These are phyloP conservation scores for Squalus acanthias DNA, from an alignment of 2,797 vertebrate species.

Conservation along the genomic window DNA sequence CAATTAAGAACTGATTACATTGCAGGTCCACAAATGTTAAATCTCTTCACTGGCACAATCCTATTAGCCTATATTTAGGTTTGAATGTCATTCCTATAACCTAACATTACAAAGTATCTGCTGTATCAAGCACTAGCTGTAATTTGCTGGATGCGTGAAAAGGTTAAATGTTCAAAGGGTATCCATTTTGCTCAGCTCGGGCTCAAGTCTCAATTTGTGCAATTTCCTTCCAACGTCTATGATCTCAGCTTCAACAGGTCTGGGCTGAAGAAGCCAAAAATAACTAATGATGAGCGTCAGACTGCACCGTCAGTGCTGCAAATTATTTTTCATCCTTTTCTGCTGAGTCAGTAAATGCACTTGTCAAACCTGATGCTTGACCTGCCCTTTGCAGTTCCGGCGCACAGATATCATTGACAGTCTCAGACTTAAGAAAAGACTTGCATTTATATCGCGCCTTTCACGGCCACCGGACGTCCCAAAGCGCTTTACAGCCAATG, in stretches of 20 bases:
- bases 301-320: not conserved
- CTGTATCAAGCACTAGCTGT: not conserved
- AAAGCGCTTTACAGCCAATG: too few relatives aligned
- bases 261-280: not conserved
- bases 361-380: not conserved
- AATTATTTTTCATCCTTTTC: not conserved
- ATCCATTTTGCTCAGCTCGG: not conserved
- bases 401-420: not conserved
- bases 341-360: not conserved
- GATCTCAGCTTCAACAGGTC: not conserved
- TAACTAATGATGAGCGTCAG: not conserved
- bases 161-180: slow-evolving; percentile 4
- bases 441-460: too few relatives aligned
- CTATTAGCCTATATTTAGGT: not conserved
- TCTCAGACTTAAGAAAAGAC: too few relatives aligned
- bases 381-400: not conserved
- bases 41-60: not conserved
- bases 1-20: not conserved
- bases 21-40: not conserved
- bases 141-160: not conserved
- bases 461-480: too few relatives aligned
- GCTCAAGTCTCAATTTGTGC: not conserved
- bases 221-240: not conserved
- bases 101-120: not conserved
- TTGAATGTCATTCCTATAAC: not conserved